These are phyloP conservation scores for Saxidomus purpurata DNA, from an alignment of 1,140 invertebrate genomes.

Conservation along the genomic window DNA sequence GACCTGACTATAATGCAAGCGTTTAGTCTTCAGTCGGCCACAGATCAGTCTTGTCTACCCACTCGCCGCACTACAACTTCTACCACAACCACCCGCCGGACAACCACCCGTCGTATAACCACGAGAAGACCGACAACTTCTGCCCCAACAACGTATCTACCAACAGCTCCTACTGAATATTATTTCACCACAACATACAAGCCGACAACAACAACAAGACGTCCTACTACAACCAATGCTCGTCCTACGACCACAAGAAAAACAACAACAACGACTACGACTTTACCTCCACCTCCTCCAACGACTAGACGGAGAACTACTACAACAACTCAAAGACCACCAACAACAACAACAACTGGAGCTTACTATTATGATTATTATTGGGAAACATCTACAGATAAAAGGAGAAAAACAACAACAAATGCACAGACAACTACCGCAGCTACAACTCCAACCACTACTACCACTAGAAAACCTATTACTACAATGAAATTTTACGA, in stretches of 20 bases:
- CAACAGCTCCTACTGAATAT: not conserved
- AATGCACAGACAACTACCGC: not conserved
- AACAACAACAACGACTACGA: conserved; percentile 24
- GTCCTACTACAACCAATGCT: conserved; percentile 5
- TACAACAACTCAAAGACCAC: not conserved
- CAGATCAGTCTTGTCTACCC: conserved; percentile 50
- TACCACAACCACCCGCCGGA: not conserved
- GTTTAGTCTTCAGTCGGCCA: conserved; percentile 55
- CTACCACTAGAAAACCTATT: not conserved
- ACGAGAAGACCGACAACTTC: conserved; percentile 33
- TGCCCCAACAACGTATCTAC: not conserved
- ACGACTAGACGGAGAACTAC: not conserved
- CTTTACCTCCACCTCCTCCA: not conserved
- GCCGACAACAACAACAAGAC: not conserved
- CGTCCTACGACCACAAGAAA: conserved; percentile 9
- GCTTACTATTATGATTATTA: conserved; percentile 36
- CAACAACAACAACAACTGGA: not conserved
- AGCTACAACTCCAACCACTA: conserved; percentile 1
- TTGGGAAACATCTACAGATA: not conserved
- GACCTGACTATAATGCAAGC: conserved; percentile 64
- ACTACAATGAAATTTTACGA: conserved; percentile 27
- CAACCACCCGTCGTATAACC: not conserved
- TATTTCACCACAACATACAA: not conserved
- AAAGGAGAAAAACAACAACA: not conserved
- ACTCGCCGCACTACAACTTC: not conserved